These are phyloP conservation scores for Drosophila anomelani DNA, from an alignment of 2,888 invertebrate species.

Conservation along the genomic window DNA sequence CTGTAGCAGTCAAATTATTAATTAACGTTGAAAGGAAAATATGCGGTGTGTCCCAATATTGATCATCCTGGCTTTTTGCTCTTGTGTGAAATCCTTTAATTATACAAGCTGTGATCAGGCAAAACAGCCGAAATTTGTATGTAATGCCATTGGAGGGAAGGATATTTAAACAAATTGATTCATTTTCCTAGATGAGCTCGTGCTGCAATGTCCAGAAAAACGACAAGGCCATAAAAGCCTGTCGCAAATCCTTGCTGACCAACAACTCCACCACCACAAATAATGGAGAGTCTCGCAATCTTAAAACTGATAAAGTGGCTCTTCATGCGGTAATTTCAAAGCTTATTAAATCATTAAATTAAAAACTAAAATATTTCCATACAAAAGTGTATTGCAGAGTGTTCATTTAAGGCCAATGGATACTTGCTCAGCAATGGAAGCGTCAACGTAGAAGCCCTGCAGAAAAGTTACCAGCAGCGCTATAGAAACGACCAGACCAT, in stretches of 20 bases:
- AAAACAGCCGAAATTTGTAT: slow-evolving; percentile 58
- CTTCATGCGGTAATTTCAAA: slow-evolving; percentile 53
- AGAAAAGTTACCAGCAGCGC: slow-evolving; percentile 46
- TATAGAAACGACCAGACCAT: slow-evolving; percentile 47
- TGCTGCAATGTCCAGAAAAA: slow-evolving; percentile 60
- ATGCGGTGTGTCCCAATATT: slow-evolving; percentile 42
- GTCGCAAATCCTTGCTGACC: slow-evolving; percentile 56
- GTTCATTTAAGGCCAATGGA: slow-evolving; percentile 55
- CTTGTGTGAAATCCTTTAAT: slow-evolving; percentile 16
- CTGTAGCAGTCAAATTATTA: not conserved
- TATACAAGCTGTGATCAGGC: slow-evolving; percentile 54
- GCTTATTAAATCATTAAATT: too few relatives aligned
- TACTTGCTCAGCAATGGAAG: slow-evolving; percentile 54
- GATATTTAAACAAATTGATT: not conserved
- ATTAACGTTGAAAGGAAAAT: not conserved
- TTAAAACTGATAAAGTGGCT: slow-evolving; percentile 55
- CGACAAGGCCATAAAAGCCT: slow-evolving; percentile 40
- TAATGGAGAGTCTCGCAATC: slow-evolving; percentile 35
- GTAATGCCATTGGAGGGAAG: not conserved
- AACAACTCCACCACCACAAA: slow-evolving; percentile 29
- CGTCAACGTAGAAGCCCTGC: slow-evolving; percentile 45
- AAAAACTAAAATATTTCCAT: not conserved
- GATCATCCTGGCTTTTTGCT: slow-evolving; percentile 4
- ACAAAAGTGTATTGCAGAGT: slow-evolving; percentile 65
- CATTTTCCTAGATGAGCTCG: slow-evolving; percentile 37